Evolutionary conservation across 2,797 vertebrate genomes (phyloP).

Genomic region (Molossus alvarezi): DNA sequence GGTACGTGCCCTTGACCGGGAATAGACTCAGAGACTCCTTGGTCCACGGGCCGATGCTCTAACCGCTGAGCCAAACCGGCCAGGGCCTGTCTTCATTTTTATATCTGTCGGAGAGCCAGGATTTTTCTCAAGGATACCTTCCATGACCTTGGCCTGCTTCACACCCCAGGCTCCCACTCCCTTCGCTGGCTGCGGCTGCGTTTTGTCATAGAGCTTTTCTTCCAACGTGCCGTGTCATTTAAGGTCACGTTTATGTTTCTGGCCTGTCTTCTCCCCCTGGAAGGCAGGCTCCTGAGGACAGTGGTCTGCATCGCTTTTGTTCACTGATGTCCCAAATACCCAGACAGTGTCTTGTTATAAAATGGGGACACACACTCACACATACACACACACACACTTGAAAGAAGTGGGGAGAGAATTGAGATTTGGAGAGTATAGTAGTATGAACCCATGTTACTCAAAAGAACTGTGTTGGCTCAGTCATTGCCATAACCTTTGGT

Average conservation of each 20-base stretch:
- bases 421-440: neutral
- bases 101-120: neutral
- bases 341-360: neutral
- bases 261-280: neutral
- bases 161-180: accelerated
- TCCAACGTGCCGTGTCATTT: accelerated
- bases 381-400: no score
- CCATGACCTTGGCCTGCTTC: accelerated
- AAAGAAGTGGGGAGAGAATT: no score
- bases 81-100: neutral
- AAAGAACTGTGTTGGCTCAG: neutral
- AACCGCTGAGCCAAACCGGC: no score
- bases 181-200: neutral
- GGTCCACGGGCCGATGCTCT: no score
- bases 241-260: neutral
- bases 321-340: neutral
- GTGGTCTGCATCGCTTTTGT: neutral
- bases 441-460: neutral
- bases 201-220: neutral
- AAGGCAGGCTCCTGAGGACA: neutral
- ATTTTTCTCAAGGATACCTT: neutral
- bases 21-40: no score
- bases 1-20: no score
- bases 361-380: neutral
- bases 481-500: neutral